phyloP scores from a whole-genome alignment of 2,888 invertebrate species.

The Ophraella communa region DNA sequence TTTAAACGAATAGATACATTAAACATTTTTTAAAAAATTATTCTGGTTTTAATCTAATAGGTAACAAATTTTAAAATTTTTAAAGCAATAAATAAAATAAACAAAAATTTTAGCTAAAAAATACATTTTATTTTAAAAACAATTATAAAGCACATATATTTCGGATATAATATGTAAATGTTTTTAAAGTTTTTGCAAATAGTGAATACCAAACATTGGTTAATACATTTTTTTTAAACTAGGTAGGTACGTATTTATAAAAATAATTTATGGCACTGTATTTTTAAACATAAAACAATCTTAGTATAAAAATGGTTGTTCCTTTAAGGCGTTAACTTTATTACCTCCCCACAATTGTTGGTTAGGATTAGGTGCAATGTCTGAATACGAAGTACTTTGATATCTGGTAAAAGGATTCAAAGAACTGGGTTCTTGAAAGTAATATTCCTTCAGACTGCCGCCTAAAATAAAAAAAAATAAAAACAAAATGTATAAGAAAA shows the following conservation, averaged over 20 bases:
- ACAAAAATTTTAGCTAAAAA: background rate
- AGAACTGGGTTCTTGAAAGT: conserved; percentile 37
- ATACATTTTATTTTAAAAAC: background rate
- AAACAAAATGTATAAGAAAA: no score
- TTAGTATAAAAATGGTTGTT: background rate
- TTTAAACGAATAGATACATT: no score
- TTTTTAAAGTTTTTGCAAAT: no score
- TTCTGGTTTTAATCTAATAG: no score
- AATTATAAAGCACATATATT: no score
- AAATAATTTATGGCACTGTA: background rate
- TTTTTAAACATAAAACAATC: background rate
- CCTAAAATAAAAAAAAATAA: conserved; percentile 30
- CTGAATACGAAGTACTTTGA: conserved; percentile 34
- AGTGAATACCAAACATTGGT: background rate
- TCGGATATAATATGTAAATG: no score
- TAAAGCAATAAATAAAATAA: no score
- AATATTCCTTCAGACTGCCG: conserved; percentile 39
- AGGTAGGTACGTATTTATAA: background rate
- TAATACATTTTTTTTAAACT: background rate
- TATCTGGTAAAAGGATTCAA: conserved; percentile 37
- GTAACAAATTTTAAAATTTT: no score
- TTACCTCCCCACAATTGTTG: background rate
- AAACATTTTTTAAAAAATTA: no score
- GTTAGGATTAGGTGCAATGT: conserved; percentile 2
- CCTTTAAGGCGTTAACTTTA: background rate